Base-by-base conservation (phyloP, 2,888 invertebrate genomes). In the Ennomos erosarius region DNA sequence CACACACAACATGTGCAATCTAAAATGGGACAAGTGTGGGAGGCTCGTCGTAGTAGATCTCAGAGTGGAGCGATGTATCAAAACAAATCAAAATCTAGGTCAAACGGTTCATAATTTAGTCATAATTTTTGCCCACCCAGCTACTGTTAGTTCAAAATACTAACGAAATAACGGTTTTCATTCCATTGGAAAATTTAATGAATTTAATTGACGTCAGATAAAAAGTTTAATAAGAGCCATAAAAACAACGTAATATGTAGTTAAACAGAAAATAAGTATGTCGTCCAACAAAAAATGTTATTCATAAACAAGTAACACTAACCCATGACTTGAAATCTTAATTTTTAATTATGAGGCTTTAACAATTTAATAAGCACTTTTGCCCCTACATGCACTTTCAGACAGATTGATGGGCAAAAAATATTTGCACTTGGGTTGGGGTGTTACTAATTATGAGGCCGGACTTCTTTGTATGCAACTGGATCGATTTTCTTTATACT, bases 11-110 rank as follows among this genome's bases (percentile, higher is more conserved):
- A 85, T 85, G 87, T 83, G 83, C 58, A 72, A 76, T 78, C 81
- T 85, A 87, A 87, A 88, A 87, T 87, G 70, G 88, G 81, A 84
- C 85, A 85, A 80, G 77, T 85, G 90, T 88, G 90, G 89, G 90
- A 89, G 89, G 82, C 78, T 73, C 69, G 66, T 65, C 66, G 73
- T 69, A 69, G 70, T 73, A 70, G 69, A 71, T 68, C 65, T 70
- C 67, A 59, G 64, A 63, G 67, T 62, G 55, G 65, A 70, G 60
- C 71, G 62, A 69, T 73, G 73, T 82, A 81, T 85, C 85, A 85
- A 82, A 87, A 88, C 87, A 88, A 85, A 78, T 69, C 26, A 67
- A 75, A 26, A 85, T 74, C 73, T 86, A 74, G 85, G 87, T 82
- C 85, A 84, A 60, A 62, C 55, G 49, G 54, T 56, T 56, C 48